Evolutionary conservation across 2,888 invertebrate species (phyloP).

Genomic region (Athalia cordata): DNA sequence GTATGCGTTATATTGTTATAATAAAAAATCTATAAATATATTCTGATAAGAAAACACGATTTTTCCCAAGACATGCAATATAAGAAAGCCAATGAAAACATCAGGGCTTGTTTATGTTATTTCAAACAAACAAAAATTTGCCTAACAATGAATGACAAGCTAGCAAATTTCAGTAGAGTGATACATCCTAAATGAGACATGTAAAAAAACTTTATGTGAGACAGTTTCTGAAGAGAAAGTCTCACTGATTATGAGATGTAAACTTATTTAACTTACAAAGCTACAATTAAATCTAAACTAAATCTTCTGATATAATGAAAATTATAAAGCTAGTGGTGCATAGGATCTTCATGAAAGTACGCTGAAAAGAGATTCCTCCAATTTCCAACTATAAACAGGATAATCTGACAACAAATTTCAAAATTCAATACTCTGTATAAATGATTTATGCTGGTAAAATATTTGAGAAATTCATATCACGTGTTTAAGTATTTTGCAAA

Average conservation of each 20-base stretch:
- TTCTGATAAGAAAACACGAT: conserved; percentile 33
- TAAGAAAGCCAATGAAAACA: conserved; percentile 19
- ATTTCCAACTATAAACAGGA: no score
- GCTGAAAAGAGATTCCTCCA: no score
- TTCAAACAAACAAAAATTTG: background rate
- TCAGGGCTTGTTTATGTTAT: background rate
- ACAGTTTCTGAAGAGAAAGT: conserved; percentile 20
- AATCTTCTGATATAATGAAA: no score
- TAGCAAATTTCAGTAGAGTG: background rate
- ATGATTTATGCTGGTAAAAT: background rate
- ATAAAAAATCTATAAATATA: conserved; percentile 8
- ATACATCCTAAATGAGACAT: background rate
- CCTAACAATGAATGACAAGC: background rate
- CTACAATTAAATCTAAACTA: background rate
- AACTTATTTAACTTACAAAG: background rate
- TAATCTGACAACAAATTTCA: background rate
- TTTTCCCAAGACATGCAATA: conserved; percentile 4
- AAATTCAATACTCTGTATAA: no score
- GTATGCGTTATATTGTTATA: conserved; percentile 3
- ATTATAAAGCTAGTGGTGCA: no score
- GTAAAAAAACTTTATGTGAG: conserved; percentile 3
- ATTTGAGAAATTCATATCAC: background rate
- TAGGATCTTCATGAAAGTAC: background rate
- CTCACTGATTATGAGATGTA: background rate
- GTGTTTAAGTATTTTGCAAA: background rate